Conservation (phyloP, 1,140 invertebrate species). For the Drosophila suzukii region DNA sequence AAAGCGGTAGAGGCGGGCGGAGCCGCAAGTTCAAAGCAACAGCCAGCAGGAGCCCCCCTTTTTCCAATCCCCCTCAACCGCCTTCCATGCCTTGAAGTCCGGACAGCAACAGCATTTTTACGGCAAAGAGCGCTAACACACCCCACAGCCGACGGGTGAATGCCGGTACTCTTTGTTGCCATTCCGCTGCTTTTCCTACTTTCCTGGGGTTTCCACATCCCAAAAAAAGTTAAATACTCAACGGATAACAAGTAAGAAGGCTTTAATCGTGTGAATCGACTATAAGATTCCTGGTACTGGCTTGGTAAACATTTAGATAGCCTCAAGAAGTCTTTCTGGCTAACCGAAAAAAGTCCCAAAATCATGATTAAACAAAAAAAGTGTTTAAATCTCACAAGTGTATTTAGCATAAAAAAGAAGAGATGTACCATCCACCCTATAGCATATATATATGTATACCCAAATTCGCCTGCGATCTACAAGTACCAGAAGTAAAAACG, state of each 20-base stretch:
- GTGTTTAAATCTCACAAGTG: too few species aligned
- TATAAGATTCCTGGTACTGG: constrained; percentile 12
- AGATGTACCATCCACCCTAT: too few species aligned
- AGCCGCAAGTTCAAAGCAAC: constrained; percentile 63
- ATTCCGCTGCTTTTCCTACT: constrained; percentile 12
- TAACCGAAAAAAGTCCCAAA: too few species aligned
- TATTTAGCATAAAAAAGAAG: too few species aligned
- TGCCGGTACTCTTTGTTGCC: constrained; percentile 27
- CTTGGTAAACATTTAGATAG: background rate
- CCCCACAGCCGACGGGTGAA: constrained; percentile 22
- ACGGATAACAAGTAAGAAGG: constrained; percentile 8
- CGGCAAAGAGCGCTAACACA: constrained; percentile 32
- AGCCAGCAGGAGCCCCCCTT: constrained; percentile 33
- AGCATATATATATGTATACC: background rate
- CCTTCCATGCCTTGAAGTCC: constrained; percentile 28
- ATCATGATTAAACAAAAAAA: too few species aligned
- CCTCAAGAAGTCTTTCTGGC: background rate
- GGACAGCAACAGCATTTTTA: constrained; percentile 51
- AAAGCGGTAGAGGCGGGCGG: background rate
- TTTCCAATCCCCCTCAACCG: constrained; percentile 10
- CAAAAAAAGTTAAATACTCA: constrained; percentile 10
- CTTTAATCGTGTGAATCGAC: constrained; percentile 7
- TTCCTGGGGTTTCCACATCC: background rate
- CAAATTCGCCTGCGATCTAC: background rate
- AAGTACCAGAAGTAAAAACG: constrained; percentile 1